phyloP scores from a whole-genome alignment of 2,888 invertebrate species.

The Caenorhabditis sp. region DNA sequence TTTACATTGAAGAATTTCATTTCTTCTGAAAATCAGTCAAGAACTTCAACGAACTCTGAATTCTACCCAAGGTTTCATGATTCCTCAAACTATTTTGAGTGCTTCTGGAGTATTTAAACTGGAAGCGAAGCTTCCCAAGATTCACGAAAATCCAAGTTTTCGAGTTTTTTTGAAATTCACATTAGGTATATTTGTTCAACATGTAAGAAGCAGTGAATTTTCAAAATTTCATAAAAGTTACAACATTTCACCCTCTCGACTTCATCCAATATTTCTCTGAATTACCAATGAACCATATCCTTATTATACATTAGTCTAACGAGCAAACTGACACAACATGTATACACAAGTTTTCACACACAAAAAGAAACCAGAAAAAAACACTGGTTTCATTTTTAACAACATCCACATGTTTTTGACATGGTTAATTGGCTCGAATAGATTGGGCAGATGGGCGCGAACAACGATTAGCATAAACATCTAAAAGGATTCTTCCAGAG shows the following conservation, averaged over 20 bases:
- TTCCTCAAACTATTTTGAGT: too few relatives aligned
- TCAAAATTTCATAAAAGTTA: neutral
- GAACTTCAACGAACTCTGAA: too few relatives aligned
- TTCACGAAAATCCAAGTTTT: too few relatives aligned
- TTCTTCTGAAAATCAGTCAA: too few relatives aligned
- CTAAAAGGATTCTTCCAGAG: slow-evolving; percentile 33
- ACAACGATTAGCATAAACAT: slow-evolving; percentile 34
- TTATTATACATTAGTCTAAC: slow-evolving; percentile 24
- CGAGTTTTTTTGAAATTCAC: too few relatives aligned
- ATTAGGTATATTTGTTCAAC: too few relatives aligned
- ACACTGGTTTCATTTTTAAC: neutral
- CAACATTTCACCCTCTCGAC: neutral
- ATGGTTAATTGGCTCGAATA: slow-evolving; percentile 21
- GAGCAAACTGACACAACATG: neutral
- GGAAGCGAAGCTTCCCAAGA: too few relatives aligned
- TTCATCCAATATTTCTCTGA: slow-evolving; percentile 29
- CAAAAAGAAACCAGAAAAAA: slow-evolving; percentile 3
- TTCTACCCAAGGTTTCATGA: too few relatives aligned
- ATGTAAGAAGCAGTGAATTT: neutral
- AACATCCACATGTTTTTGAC: slow-evolving; percentile 40
- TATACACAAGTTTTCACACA: neutral
- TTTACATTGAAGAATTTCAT: too few relatives aligned
- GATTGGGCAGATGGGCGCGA: slow-evolving; percentile 11
- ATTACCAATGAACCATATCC: slow-evolving; percentile 29
- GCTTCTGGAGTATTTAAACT: too few relatives aligned